Evolutionary conservation across 2,888 invertebrate genomes (phyloP).

Genomic region (Laothoe populi): DNA sequence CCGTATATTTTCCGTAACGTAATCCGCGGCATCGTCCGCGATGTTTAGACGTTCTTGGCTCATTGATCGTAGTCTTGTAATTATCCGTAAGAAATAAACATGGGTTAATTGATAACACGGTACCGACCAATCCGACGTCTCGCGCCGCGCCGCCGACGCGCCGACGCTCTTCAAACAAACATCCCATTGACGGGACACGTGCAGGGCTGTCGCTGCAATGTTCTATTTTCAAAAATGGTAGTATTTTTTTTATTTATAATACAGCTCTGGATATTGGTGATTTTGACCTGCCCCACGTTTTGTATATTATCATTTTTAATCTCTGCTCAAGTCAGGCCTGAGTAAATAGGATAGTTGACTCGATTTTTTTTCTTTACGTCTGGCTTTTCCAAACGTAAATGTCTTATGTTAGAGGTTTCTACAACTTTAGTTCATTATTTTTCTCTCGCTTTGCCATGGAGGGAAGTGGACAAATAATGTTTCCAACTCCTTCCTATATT

Average conservation of each 20-base stretch:
- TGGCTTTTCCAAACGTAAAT: too few relatives aligned
- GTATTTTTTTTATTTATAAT: background rate
- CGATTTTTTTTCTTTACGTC: too few relatives aligned
- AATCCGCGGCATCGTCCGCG: too few relatives aligned
- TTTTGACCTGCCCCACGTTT: too few relatives aligned
- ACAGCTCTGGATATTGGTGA: background rate
- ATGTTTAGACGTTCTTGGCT: background rate
- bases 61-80: background rate
- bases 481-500: too few relatives aligned
- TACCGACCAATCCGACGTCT: slow-evolving; percentile 1
- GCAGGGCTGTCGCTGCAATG: slow-evolving; percentile 9
- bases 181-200: slow-evolving; percentile 26
- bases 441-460: too few relatives aligned
- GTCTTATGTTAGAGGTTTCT: too few relatives aligned
- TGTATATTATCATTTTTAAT: too few relatives aligned
- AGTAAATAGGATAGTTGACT: too few relatives aligned
- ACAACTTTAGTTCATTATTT: too few relatives aligned
- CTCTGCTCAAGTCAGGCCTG: too few relatives aligned
- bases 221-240: background rate
- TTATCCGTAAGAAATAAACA: slow-evolving; percentile 6
- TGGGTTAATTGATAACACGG: slow-evolving; percentile 25
- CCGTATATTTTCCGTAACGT: background rate
- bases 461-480: too few relatives aligned
- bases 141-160: background rate
- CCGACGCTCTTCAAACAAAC: slow-evolving; percentile 27